Evolutionary conservation across 2,797 vertebrate genomes (phyloP).

Genomic region (Psittacula derbiana): DNA sequence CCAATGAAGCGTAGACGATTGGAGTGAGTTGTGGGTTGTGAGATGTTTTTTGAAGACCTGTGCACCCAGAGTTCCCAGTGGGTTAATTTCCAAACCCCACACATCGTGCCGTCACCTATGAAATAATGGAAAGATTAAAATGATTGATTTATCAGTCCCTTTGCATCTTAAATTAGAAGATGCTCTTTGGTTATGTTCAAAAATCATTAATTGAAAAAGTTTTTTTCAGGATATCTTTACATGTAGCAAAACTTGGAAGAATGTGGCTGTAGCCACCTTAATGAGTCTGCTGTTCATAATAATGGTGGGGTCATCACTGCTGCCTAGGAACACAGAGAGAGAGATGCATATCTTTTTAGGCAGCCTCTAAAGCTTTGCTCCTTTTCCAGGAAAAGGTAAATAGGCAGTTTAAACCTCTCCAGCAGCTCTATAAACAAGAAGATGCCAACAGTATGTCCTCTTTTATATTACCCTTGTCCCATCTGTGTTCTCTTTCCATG

Average conservation of each 20-base stretch:
- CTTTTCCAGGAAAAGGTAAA: background rate
- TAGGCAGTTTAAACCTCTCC: background rate
- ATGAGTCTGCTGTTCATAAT: fast-evolving
- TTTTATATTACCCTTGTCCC: background rate
- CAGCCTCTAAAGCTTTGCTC: background rate
- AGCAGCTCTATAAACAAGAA: background rate
- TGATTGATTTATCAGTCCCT: background rate
- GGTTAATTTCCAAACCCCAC: background rate
- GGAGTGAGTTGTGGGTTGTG: background rate
- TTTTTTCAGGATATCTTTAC: background rate
- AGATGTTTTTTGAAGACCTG: background rate
- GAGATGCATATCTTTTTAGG: background rate
- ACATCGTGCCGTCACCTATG: background rate
- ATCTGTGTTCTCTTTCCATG: background rate
- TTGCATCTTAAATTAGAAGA: background rate
- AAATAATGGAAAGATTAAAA: background rate
- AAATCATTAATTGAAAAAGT: background rate
- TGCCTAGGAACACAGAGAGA: background rate
- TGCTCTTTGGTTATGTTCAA: background rate
- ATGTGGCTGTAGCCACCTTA: background rate
- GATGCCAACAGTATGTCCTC: background rate
- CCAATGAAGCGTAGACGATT: background rate
- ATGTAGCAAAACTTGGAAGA: background rate
- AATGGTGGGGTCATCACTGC: background rate
- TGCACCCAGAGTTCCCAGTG: background rate